Evolutionary conservation across 2,888 invertebrate genomes (phyloP), one percentile per base, ranked within the genome.

Genomic region (Diadromus collaris): DNA sequence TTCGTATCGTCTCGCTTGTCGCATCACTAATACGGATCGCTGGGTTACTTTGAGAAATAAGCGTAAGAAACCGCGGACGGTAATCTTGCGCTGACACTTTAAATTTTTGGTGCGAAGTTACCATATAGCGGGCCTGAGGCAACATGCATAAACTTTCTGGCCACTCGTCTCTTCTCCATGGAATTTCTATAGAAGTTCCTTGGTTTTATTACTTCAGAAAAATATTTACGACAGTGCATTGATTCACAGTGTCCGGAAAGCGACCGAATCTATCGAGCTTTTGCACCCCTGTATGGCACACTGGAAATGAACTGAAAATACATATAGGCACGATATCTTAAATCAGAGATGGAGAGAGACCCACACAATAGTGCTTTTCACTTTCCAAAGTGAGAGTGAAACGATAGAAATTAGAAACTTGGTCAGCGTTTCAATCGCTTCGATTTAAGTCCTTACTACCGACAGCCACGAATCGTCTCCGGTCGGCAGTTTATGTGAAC

Each of bases 61-160:
- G 32, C n/a, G 51, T 34, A 48, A 60, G 63, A 68, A 71, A 76
- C 71, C 68, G 60, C 68, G 46, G 44, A 68, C 76, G 34, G 76
- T 76, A 76, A 79, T 79, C 76, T 79, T 76, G 76, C 60, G 79
- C 76, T 76, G 76, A 76, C 79, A 72, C 48, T 41, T 21, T 34
- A 72, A 79, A 79, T 32, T 79, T 79, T 75, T 46, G 71, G 34
- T 54, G 64, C 64, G 64, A 76, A 79, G 75, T 79, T 79, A 69
- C 51, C 76, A 51, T 79, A 54, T 79, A 54, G 56, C 65, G 51
- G 67, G 29, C 46, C 68, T 19, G 60, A 27, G 48, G 68, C 44
- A 10, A 34, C 44, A 32, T n/a, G 13, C 51, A 34, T 60, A 71
- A 76, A 76, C 65, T 76, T 67, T 38, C 60, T 10, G 54, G 32